These are phyloP conservation scores for Macrotis lagotis DNA, from an alignment of 2,113 vertebrate genomes.

Conservation along the genomic window DNA sequence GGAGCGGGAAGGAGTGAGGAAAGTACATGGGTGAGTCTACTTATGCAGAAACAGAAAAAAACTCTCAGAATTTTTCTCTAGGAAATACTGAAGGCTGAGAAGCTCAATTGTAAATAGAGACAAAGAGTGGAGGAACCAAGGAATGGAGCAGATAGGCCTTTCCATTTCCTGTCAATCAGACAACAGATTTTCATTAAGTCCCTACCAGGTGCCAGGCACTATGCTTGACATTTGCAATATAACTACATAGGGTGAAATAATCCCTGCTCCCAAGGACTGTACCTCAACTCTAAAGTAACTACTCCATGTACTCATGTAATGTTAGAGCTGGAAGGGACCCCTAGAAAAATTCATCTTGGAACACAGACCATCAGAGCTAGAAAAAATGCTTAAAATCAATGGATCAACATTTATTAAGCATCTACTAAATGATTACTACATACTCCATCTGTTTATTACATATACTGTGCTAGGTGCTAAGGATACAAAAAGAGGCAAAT, in stretches of 20 bases:
- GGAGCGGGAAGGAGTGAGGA: background rate
- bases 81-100: background rate
- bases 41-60: background rate
- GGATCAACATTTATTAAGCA: background rate
- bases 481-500: background rate
- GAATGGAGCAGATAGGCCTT: background rate
- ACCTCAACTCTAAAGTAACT: background rate
- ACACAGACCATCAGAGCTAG: background rate
- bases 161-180: too few species aligned
- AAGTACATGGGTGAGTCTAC: background rate
- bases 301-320: background rate
- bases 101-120: background rate
- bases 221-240: background rate
- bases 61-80: background rate
- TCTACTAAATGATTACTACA: background rate
- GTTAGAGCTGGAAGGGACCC: background rate
- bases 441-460: too few species aligned
- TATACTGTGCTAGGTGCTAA: background rate
- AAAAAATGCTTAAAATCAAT: background rate
- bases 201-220: background rate
- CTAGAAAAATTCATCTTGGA: background rate
- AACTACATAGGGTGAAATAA: background rate
- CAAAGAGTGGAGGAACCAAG: accelerated
- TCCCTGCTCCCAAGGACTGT: background rate
- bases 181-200: background rate